These are phyloP conservation scores for Antheraea yamamai DNA, from an alignment of 2,888 invertebrate genomes.

Conservation along the genomic window DNA sequence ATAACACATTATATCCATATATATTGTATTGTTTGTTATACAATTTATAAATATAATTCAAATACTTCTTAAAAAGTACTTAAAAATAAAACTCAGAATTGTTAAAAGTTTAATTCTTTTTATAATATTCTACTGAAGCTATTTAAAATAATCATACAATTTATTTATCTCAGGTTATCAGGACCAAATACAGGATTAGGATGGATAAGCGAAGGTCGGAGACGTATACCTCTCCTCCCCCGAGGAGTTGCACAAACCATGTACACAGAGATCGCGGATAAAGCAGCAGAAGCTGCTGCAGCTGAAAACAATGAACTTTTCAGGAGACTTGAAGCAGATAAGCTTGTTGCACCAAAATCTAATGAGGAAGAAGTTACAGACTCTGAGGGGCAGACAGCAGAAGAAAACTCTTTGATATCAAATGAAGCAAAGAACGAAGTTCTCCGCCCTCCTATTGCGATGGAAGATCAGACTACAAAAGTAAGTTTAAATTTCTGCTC, in stretches of 20 bases:
- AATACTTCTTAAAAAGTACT: too few relatives aligned
- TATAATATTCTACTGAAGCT: background rate
- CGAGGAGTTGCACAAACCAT: constrained; percentile 92
- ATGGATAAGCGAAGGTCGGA: constrained; percentile 94
- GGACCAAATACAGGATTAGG: constrained; percentile 87
- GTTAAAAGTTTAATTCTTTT: background rate
- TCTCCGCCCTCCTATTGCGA: constrained; percentile 67
- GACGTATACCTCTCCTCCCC: constrained; percentile 91
- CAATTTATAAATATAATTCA: too few relatives aligned
- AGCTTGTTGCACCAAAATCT: constrained; percentile 60
- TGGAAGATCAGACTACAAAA: constrained; percentile 72
- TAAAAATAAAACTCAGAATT: too few relatives aligned
- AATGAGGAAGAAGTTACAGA: constrained; percentile 60
- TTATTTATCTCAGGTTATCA: constrained; percentile 72
- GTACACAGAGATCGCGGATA: constrained; percentile 91
- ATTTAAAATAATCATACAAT: background rate
- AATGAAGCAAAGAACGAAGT: constrained; percentile 60
- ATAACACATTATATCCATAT: too few relatives aligned
- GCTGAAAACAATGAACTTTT: constrained; percentile 67
- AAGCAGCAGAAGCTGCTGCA: constrained; percentile 81
- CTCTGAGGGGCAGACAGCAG: constrained; percentile 61
- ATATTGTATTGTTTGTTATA: too few relatives aligned
- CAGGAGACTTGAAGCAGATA: constrained; percentile 65
- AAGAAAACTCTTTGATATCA: constrained; percentile 52
- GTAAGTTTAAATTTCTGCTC: constrained; percentile 41